Base-by-base conservation (phyloP, 2,797 vertebrate genomes). In the Enteromius trimaculatus region DNA sequence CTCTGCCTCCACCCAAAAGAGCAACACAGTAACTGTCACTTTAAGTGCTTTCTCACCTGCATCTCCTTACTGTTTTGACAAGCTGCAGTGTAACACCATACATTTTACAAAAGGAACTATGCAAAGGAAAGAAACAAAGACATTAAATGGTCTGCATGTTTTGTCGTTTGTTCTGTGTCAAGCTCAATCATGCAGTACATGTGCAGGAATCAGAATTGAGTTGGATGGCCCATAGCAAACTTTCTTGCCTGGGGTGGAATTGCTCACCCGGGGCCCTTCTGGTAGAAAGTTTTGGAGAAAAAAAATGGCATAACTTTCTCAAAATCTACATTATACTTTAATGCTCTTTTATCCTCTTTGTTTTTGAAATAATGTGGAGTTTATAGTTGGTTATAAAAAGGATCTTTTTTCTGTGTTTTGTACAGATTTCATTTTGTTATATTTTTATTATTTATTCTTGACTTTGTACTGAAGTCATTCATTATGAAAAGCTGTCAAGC, bases 181-280 rank as follows among this genome's bases (percentile, higher is more conserved):
- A 53, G 66, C 58, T 2, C 62, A 39, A 80, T 84, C 31, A 64
- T 37, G 62, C 23, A 4, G 55, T 4, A 31, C 53, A 29, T 75
- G 31, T 21, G 51, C 44, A 70, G 4, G 1, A 42, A 39, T 62
- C 16, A 11, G 39, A 70, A 49, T 49, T 26, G 44, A 49, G n/a
- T 81, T 29, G n/a, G 49, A 76, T 17, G 21, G 14, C 31, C 51
- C 29, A 23, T 13, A 71, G 75, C 77, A 79, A 83, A 51, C 10
- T 3, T 64, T 60, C 78, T 68, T 82, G 77, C 85, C 80, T 69
- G n/a, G 29, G 70, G 70, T 72, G 53, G n/a, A 74, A 21, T 37
- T 64, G 62, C 58, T 69, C 68, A 66, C 82, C 77, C 3, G 39
- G 19, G 77, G 77, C 72, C 4, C 34, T 70, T 31, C 74, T 26